Evolutionary conservation across 2,888 invertebrate genomes (phyloP).

Genomic region (Galerucella nymphaeae): DNA sequence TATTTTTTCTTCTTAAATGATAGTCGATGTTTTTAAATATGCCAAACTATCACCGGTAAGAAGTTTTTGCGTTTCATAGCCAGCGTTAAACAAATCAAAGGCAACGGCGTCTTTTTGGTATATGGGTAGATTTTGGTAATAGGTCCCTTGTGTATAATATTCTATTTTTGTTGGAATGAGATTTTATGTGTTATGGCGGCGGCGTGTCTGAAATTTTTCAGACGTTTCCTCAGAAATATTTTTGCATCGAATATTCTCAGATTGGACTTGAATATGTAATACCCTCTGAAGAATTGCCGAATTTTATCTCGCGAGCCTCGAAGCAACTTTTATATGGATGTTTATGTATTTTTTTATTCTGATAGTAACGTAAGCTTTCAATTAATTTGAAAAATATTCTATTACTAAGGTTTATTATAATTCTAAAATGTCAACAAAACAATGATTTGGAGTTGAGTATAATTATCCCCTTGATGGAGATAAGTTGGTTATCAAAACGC

Average conservation of each 20-base stretch:
- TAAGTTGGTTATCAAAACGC: no score
- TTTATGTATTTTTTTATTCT: background rate
- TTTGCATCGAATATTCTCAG: slow-evolving; percentile 43
- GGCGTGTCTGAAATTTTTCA: slow-evolving; percentile 52
- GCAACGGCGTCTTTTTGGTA: slow-evolving; percentile 38
- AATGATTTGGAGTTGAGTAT: no score
- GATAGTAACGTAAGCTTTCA: background rate
- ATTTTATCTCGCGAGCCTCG: slow-evolving; percentile 21
- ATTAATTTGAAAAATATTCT: background rate
- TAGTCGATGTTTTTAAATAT: slow-evolving; percentile 37
- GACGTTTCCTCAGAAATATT: slow-evolving; percentile 40
- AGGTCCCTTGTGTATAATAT: slow-evolving; percentile 60
- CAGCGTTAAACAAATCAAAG: slow-evolving; percentile 44
- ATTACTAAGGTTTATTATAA: no score
- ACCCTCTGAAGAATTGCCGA: slow-evolving; percentile 30
- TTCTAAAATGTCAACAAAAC: no score
- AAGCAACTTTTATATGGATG: slow-evolving; percentile 6
- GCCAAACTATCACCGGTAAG: slow-evolving; percentile 37
- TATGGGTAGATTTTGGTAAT: slow-evolving; percentile 60
- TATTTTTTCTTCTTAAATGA: no score
- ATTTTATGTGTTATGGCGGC: slow-evolving; percentile 56
- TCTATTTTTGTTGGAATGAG: slow-evolving; percentile 60
- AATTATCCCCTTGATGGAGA: no score
- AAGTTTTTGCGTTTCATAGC: slow-evolving; percentile 38
- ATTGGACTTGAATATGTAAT: slow-evolving; percentile 40